Base-by-base conservation (phyloP, 1,140 invertebrate genomes). In the Scaptomyza hsui region DNA sequence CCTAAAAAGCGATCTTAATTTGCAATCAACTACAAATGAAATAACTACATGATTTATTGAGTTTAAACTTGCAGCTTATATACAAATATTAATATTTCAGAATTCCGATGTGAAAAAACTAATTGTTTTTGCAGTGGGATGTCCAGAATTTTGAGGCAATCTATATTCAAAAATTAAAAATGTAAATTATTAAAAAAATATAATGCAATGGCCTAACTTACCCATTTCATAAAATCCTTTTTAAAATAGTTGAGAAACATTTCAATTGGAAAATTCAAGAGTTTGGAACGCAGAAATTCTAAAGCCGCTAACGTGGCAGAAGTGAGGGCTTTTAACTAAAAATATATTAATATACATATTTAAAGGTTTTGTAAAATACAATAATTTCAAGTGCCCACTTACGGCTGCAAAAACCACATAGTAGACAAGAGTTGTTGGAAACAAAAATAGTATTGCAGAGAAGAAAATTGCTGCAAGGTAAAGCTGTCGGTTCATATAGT, bases 201-300 rank as follows among this genome's bases (percentile, higher is more conserved):
- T 2, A 21, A 21, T 21, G 19, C 19, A 21, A 21, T 4, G 4
- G 19, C 1, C 4, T 15, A 1, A 13, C 21, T 49, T 71, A 88
- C 81, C 81, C 18, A 86, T 78, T 41, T 81, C 82, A 55, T 71
- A 21, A 19, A 70, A 75, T 44, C 75, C 55, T 16, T 70, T 19
- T 39, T 72, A 5, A 76, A 24, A 53, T 72, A 81, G n/a, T 86
- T 88, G 0, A 91, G 44, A 86, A 75, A 70, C 42, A 89, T 77
- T 21, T 92, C 92, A 80, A 93, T 92, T 18, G 92, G 92, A 45
- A 93, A 67, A 21, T 91, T 79, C 39, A 93, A 82, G 26, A 93
- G 73, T 21, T 78, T 65, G 21, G 76, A 52, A 13, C 85, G 78
- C 16, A 78, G 75, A 19, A 65, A 71, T 52, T 89, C 75, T 15